A percentile compares a stretch with the other conserved stretches of the same genome.
Evolutionary conservation across 2,113 vertebrate species (phyloP).

Genomic region (Brachyhypopomus gauderio): DNA sequence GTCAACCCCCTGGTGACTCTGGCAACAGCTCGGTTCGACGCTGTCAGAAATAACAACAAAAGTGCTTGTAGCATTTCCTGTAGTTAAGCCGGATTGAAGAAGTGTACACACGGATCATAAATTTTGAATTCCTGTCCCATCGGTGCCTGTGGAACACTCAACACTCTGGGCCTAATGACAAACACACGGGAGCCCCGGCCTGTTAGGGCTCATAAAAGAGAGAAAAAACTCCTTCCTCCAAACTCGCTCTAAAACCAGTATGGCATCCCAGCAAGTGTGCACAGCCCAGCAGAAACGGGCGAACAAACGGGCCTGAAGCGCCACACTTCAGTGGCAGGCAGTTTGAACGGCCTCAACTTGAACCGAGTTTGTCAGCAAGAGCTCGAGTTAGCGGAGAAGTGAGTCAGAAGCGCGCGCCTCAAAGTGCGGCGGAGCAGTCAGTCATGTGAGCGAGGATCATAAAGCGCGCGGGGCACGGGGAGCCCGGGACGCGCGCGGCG

Average conservation of each 20-base stretch:
- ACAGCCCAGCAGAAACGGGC: constrained; percentile 2
- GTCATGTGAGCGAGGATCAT: neutral
- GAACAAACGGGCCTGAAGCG: neutral
- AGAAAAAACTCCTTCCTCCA: constrained; percentile 15
- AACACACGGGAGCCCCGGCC: constrained; percentile 42
- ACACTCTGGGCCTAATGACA: constrained; percentile 54
- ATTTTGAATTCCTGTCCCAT: constrained; percentile 61
- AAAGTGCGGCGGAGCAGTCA: neutral
- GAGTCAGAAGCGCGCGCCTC: neutral
- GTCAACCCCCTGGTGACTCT: constrained; percentile 58
- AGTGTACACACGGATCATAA: constrained; percentile 57
- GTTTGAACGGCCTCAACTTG: constrained; percentile 24
- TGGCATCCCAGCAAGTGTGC: constrained; percentile 2
- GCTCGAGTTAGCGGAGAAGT: neutral
- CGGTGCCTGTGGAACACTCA: constrained; percentile 50
- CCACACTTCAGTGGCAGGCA: neutral
- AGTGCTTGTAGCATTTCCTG: constrained; percentile 60
- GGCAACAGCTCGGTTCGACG: constrained; percentile 54
- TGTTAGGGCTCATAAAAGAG: constrained; percentile 34
- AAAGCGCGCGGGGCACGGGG: neutral
- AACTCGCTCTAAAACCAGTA: constrained; percentile 21
- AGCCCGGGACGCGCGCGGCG: neutral
- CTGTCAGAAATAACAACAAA: constrained; percentile 60
- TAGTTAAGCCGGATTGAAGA: constrained; percentile 56
- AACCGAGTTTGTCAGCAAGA: constrained; percentile 5